Evolutionary conservation across 2,888 invertebrate species (phyloP).

Genomic region (Temnothorax unifasciatus): DNA sequence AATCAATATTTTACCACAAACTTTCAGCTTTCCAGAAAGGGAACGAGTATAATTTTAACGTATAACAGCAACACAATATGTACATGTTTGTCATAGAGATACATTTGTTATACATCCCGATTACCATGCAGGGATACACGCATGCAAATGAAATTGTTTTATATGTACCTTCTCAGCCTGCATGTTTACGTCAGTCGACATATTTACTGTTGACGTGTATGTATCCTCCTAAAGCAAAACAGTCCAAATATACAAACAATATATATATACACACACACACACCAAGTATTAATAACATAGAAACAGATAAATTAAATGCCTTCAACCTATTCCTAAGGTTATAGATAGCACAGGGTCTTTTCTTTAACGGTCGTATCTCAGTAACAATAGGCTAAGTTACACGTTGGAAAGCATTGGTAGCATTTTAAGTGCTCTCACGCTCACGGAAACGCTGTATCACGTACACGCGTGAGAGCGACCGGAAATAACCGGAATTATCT

Average conservation of each 20-base stretch:
- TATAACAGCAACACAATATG: conserved; percentile 63
- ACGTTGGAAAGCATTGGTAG: no score
- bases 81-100: conserved; percentile 56
- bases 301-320: neutral
- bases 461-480: neutral
- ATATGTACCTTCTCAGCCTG: conserved; percentile 82
- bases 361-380: neutral
- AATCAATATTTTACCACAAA: conserved; percentile 68
- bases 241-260: neutral
- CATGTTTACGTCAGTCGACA: conserved; percentile 83
- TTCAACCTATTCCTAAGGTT: no score
- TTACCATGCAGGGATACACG: conserved; percentile 65
- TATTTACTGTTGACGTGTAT: conserved; percentile 64
- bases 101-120: conserved; percentile 64
- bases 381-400: neutral
- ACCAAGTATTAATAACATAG: neutral
- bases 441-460: neutral
- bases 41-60: conserved; percentile 61
- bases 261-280: neutral
- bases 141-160: conserved; percentile 59
- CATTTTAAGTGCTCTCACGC: no score
- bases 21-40: conserved; percentile 67
- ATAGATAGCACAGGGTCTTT: no score
- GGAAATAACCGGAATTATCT: neutral
- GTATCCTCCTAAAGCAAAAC: conserved; percentile 50